Base-by-base conservation (phyloP, 2,113 vertebrate species). In the Ceyx margarethae region DNA sequence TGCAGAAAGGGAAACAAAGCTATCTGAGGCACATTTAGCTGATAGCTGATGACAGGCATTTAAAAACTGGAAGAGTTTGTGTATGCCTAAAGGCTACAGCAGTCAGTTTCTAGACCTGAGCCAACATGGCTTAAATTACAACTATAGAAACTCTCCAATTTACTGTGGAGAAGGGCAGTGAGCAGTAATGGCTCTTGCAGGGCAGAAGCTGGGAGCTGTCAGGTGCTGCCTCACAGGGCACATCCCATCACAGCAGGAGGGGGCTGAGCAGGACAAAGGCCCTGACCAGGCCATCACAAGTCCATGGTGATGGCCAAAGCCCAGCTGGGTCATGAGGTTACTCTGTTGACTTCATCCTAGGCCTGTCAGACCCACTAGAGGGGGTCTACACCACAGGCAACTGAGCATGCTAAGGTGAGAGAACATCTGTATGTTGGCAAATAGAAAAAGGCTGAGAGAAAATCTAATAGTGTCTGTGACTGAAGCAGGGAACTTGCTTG, bases 171-270 rank as follows among this genome's bases (percentile, higher is more conserved):
- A 76, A 42, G 14, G 17, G 1, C 5, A 81, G 14, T 25, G 6
- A 69, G 31, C 57, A 64, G 31, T 29, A 48, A 26, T 13, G 29
- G 25, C 57, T 35, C 51, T 72, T 1, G 1, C 2, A 1, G 22
- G 43, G 26, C 11, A 13, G 62, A 33, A 56, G 7, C 40, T 48
- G 42, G 64, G 42, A 69, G 29, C 23, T 1, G 1, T 40, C 3
- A 0, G 35, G 33, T 43, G 9, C 13, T 54, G 11, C 40, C 14
- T 64, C 1, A 0, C 42, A 67, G 22, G 1, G 1, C 19, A 22
- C 13, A 15, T 43, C 40, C 35, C 51, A 17, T 15, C 0, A 0
- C 42, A 57, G 1, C 7, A 3, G 42, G 7, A 21, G 17, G 10
- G 19, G 71, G 19, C 6, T 33, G 26, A 42, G 46, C 12, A 29